A percentile compares a stretch with the other conserved stretches of the same genome.
phyloP scores from a whole-genome alignment of 2,797 vertebrate genomes.

The Pelochelys cantorii region DNA sequence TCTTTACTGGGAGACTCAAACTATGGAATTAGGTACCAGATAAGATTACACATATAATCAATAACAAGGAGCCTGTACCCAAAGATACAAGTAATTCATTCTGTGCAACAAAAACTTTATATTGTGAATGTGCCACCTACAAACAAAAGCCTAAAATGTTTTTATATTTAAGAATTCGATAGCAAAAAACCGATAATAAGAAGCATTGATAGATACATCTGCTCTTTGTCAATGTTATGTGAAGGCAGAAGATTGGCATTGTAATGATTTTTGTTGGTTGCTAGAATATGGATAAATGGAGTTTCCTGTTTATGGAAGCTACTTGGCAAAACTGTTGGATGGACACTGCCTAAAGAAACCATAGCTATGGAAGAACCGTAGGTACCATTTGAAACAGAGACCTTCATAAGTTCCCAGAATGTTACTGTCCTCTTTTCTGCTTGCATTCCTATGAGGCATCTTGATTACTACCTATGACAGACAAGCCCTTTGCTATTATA shows the following conservation, averaged over 20 bases:
- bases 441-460: neutral
- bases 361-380: neutral
- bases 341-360: neutral
- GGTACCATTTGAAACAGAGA: neutral
- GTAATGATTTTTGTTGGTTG: constrained; percentile 59
- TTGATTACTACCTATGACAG: neutral
- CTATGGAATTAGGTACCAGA: neutral
- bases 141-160: constrained; percentile 7
- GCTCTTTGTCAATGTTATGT: neutral
- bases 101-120: neutral
- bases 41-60: neutral
- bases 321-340: neutral
- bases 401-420: neutral
- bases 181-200: constrained; percentile 8
- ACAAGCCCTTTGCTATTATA: neutral
- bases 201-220: neutral
- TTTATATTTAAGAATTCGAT: constrained; percentile 6
- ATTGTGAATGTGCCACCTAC: neutral
- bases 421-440: neutral
- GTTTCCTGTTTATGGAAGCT: neutral
- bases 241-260: constrained; percentile 9
- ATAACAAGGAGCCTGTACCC: neutral
- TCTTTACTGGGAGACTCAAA: too few relatives aligned
- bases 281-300: constrained; percentile 16
- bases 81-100: neutral